Conservation (phyloP, 2,888 invertebrate genomes). For the Drosophila nigricruria region DNA sequence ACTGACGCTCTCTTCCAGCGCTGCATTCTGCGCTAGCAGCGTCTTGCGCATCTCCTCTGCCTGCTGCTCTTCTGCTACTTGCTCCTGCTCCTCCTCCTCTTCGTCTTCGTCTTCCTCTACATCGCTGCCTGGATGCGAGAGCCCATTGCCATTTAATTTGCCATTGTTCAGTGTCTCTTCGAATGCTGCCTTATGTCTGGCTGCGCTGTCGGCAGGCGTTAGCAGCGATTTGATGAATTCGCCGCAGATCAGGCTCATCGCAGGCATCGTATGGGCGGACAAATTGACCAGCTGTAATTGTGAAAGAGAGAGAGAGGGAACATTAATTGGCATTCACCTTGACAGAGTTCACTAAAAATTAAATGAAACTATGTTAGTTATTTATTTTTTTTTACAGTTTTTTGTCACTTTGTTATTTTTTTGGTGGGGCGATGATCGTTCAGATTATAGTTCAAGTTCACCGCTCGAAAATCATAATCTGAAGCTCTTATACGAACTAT, state of each 20-base stretch:
- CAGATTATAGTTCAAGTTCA: conserved; percentile 72
- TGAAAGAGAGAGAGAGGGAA: conserved; percentile 30
- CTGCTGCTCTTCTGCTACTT: not conserved
- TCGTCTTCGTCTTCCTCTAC: conserved; percentile 44
- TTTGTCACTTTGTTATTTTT: conserved; percentile 31
- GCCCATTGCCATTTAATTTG: conserved; percentile 58
- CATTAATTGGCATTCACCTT: conserved; percentile 74
- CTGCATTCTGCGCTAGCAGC: conserved; percentile 60
- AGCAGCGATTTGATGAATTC: conserved; percentile 82
- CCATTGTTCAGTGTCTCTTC: conserved; percentile 52
- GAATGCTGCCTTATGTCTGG: conserved; percentile 4
- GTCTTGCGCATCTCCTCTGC: conserved; percentile 56
- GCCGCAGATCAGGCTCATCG: conserved; percentile 81
- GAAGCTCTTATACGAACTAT: conserved; percentile 20
- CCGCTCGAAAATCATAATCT: conserved; percentile 54
- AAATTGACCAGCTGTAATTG: conserved; percentile 83
- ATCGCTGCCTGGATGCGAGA: conserved; percentile 39
- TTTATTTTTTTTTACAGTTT: conserved; percentile 16
- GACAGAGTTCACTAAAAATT: conserved; percentile 50
- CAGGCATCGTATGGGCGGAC: conserved; percentile 85
- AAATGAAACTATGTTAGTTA: conserved; percentile 42
- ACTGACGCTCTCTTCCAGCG: conserved; percentile 25
- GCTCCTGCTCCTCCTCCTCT: not conserved
- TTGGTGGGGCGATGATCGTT: conserved; percentile 42
- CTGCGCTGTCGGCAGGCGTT: conserved; percentile 57